phyloP scores from a whole-genome alignment of 1,140 invertebrate genomes.

The Atta texana region DNA sequence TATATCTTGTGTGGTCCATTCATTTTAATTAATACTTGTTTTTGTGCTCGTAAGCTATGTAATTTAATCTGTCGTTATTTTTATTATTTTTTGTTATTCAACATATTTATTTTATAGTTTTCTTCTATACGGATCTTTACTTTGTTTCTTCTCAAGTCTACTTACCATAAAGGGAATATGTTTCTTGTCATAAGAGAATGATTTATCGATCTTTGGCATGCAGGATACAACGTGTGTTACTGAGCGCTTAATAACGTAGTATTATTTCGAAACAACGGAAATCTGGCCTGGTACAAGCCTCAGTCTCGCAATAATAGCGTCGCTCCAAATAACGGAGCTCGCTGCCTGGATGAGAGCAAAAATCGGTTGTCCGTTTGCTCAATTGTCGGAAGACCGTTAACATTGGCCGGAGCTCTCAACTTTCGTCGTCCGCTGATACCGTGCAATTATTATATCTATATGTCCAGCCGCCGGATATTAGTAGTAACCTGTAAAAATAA shows the following conservation, averaged over 20 bases:
- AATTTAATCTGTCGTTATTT: slow-evolving; percentile 5
- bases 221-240: slow-evolving; percentile 18
- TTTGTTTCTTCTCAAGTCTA: not conserved
- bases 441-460: slow-evolving; percentile 45
- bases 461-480: slow-evolving; percentile 61
- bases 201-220: slow-evolving; percentile 20
- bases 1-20: not conserved
- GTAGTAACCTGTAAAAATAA: slow-evolving; percentile 56
- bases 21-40: not conserved
- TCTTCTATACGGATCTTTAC: not conserved
- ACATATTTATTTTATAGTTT: not conserved
- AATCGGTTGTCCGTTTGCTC: slow-evolving; percentile 49
- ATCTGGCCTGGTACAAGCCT: not conserved
- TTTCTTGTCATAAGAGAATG: not conserved
- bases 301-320: slow-evolving; percentile 32
- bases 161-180: not conserved
- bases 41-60: not conserved
- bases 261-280: slow-evolving; percentile 57
- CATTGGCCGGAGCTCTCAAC: slow-evolving; percentile 29
- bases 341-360: slow-evolving; percentile 6
- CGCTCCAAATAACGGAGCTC: slow-evolving; percentile 30
- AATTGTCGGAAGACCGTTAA: slow-evolving; percentile 55
- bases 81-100: not conserved
- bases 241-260: slow-evolving; percentile 26
- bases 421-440: slow-evolving; percentile 59